These are phyloP conservation scores for Hipposideros armiger DNA, from an alignment of 2,113 vertebrate genomes.

Conservation along the genomic window DNA sequence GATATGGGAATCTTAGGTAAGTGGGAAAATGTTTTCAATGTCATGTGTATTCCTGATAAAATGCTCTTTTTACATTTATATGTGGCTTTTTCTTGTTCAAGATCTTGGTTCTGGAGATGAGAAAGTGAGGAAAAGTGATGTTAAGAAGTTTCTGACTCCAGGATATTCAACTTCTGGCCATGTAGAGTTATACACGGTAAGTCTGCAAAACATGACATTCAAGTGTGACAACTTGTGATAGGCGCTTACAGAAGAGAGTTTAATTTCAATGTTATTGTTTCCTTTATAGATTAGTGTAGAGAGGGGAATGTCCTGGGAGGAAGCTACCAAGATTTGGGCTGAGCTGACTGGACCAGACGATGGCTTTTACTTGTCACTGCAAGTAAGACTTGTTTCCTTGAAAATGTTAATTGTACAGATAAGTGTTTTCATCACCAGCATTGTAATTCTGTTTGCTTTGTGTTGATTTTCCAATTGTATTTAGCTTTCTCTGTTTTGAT, in stretches of 20 bases:
- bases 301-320: slow-evolving; percentile 99
- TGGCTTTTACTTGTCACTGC: slow-evolving; percentile 96
- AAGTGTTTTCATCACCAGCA: not conserved
- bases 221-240: too few relatives aligned
- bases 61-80: not conserved
- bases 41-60: fast-evolving
- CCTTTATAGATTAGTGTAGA: slow-evolving; percentile 95
- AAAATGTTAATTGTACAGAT: not conserved
- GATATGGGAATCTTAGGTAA: slow-evolving; percentile 99
- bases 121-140: slow-evolving; percentile 96
- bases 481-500: not conserved
- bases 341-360: slow-evolving; percentile 97
- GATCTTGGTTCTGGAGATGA: slow-evolving; percentile 98
- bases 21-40: slow-evolving; percentile 12
- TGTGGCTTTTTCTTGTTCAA: slow-evolving; percentile 75
- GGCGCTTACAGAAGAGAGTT: not conserved
- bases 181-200: slow-evolving; percentile 96
- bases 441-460: not conserved
- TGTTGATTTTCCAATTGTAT: not conserved
- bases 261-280: not conserved
- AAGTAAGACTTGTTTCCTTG: slow-evolving; percentile 84
- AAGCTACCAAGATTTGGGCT: slow-evolving; percentile 97
- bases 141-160: slow-evolving; percentile 96
- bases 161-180: slow-evolving; percentile 98
- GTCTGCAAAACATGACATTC: slow-evolving; percentile 50